Evolutionary conservation across 1,140 invertebrate species (phyloP).

Genomic region (Bombus waltoni): DNA sequence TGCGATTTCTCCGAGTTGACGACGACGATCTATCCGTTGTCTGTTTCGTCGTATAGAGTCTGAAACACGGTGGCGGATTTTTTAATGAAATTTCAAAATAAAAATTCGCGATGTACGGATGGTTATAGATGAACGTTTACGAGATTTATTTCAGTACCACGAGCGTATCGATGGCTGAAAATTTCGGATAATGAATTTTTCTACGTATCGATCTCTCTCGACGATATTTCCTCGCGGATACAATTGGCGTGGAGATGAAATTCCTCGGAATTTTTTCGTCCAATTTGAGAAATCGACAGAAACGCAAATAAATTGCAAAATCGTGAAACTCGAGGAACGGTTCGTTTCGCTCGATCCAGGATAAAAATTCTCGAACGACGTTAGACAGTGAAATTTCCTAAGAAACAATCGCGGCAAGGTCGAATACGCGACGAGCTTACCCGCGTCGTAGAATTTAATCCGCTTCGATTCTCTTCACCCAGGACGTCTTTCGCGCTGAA

Average conservation of each 20-base stretch:
- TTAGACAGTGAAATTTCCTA: neutral
- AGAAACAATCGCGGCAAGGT: neutral
- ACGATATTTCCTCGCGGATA: too few species aligned
- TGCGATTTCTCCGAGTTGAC: neutral
- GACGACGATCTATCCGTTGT: neutral
- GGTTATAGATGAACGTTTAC: too few species aligned
- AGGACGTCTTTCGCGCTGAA: neutral
- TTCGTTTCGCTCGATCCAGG: neutral
- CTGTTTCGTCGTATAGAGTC: too few species aligned
- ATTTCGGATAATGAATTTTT: too few species aligned
- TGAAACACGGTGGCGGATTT: neutral
- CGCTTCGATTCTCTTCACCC: constrained; percentile 19
- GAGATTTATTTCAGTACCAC: too few species aligned
- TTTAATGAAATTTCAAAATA: neutral
- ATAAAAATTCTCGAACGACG: neutral
- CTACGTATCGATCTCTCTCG: too few species aligned
- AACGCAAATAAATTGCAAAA: neutral
- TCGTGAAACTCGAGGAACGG: neutral
- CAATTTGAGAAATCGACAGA: neutral
- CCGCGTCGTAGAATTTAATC: neutral
- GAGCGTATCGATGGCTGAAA: too few species aligned
- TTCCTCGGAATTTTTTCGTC: neutral
- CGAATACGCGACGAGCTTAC: neutral
- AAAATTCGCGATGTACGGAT: too few species aligned
- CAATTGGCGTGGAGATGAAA: neutral